phyloP scores from a whole-genome alignment of 2,113 vertebrate genomes.

The Dipodomys stephensi region DNA sequence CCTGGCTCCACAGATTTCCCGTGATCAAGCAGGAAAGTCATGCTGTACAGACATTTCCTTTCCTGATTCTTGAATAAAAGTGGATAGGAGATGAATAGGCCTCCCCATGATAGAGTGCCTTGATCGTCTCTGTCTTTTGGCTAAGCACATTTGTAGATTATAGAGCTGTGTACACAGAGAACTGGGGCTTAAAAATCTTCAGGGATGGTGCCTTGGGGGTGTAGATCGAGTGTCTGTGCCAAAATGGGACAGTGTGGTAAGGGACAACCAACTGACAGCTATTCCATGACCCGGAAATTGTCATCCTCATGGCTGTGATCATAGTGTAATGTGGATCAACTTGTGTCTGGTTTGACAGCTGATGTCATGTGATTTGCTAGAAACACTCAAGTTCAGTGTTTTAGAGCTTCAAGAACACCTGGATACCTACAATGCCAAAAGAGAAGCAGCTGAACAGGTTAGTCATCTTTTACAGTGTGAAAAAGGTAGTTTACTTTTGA shows the following conservation, averaged over 20 bases:
- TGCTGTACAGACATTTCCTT: not conserved
- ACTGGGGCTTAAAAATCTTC: not conserved
- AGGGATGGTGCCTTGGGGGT: not conserved
- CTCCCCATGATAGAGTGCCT: not conserved
- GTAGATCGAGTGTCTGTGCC: not conserved
- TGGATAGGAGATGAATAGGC: not conserved
- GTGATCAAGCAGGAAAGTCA: not conserved
- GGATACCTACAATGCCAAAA: conserved; percentile 97
- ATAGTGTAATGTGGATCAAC: not conserved
- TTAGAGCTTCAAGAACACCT: conserved; percentile 98
- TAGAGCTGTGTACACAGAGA: not conserved
- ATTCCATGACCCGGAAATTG: not conserved
- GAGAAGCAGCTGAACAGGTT: conserved; percentile 96
- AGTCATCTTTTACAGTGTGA: conserved; percentile 62
- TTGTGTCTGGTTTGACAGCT: conserved; percentile 87
- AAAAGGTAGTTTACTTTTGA: not conserved
- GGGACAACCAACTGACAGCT: not conserved
- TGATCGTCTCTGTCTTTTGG: not conserved
- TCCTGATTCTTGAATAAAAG: not conserved
- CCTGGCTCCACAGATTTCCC: not conserved
- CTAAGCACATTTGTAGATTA: not conserved
- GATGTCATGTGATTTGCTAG: conserved; percentile 96
- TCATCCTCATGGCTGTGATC: not conserved
- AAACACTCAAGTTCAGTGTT: conserved; percentile 98
- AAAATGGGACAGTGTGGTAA: not conserved